Percentiles rank a stretch among this genome's conserved stretches.
These are phyloP conservation scores for Euplagia quadripunctaria DNA, from an alignment of 2,888 invertebrate species.

Conservation along the genomic window DNA sequence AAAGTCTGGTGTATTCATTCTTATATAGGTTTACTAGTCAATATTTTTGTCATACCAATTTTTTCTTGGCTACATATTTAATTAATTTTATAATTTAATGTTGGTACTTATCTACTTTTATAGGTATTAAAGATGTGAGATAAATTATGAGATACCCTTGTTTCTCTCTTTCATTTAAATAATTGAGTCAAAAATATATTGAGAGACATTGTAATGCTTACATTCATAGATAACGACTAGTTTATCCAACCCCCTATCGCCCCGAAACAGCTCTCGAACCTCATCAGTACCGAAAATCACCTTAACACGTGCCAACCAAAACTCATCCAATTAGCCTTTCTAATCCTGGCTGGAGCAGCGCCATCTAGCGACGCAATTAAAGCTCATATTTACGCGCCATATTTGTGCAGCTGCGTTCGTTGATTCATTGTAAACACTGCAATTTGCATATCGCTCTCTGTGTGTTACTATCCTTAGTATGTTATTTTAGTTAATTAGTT, in stretches of 20 bases:
- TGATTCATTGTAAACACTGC: slow-evolving; percentile 65
- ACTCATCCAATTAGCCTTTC: slow-evolving; percentile 46
- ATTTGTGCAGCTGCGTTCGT: slow-evolving; percentile 66
- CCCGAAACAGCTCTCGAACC: neutral
- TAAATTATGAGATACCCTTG: neutral
- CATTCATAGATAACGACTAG: neutral
- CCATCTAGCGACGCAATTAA: slow-evolving; percentile 58
- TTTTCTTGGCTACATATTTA: neutral
- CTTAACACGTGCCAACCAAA: slow-evolving; percentile 31
- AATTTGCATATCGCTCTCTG: slow-evolving; percentile 56
- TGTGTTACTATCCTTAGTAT: slow-evolving; percentile 54
- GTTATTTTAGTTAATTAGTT: slow-evolving; percentile 58
- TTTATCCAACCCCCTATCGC: neutral
- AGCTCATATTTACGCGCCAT: slow-evolving; percentile 60
- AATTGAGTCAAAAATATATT: neutral
- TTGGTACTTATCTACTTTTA: neutral
- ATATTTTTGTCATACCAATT: neutral
- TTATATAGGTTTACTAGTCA: neutral
- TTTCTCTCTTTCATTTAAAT: neutral
- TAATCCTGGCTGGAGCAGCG: slow-evolving; percentile 48
- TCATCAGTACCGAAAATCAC: slow-evolving; percentile 19
- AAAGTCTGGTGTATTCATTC: neutral
- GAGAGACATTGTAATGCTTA: too few relatives aligned
- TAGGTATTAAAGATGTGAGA: neutral
- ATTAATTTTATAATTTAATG: too few relatives aligned